Evolutionary conservation across 2,888 invertebrate genomes (phyloP), one percentile per base, ranked within the genome.

Genomic region (Zhengitettix transpicula): DNA sequence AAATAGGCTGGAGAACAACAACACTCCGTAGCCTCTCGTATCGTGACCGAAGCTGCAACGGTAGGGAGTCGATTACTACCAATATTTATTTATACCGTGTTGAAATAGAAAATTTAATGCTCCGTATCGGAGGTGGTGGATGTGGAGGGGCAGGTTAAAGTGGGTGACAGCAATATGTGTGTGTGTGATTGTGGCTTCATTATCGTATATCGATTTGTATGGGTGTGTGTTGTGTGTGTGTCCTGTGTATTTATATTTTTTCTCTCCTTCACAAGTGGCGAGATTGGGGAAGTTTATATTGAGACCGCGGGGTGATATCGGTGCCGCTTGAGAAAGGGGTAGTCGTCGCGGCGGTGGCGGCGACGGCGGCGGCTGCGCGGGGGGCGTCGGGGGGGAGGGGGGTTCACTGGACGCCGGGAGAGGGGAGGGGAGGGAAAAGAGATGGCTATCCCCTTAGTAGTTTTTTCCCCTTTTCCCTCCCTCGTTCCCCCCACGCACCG

Each of bases 371-470:
- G 60, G 42, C 44, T 55, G 58, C 58, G 55, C 42, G 59, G 59
- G 11, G 15, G 52, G 53, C 52, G 58, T 51, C 42, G 53, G 52
- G 42, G 55, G 58, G 57, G 59, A 42, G 59, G 44, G 55, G 51
- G 56, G 44, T 16, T 41, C 14, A 55, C 40, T 28, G 55, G 59
- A 47, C 56, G 40, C 42, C 15, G 57, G 40, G 59, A 16, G 58
- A 28, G n/a, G 55, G 51, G 52, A 57, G 42, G 61, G 56, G 57
- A 58, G 40, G 56, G 56, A 60, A 58, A 62, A 58, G 62, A 60
- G 59, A 61, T 59, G 57, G 62, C 53, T 58, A 58, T 58, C 57
- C 63, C 63, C 63, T 64, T 62, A 64, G 63, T 61, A 62, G 56
- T 60, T 62, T 64, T 63, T 64, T 51, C 59, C 60, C 63, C 60